A percentile compares a stretch with the other conserved stretches of the same genome.
Conservation (phyloP, 2,888 invertebrate species). For the Pheosia tremula region DNA sequence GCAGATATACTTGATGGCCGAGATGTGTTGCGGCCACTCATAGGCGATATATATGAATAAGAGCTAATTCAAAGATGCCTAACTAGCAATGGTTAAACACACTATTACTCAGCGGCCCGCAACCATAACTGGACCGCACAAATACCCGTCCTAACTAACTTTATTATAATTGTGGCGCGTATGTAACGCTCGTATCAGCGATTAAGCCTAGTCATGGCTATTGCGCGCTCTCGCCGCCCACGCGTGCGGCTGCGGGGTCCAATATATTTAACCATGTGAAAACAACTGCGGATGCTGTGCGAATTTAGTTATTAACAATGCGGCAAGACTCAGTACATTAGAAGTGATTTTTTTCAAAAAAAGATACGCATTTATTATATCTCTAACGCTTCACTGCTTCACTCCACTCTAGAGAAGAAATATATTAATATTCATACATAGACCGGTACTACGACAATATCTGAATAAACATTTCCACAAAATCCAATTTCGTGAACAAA, state of each 20-base stretch:
- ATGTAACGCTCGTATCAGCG: constrained; percentile 17
- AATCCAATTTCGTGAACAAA: background rate
- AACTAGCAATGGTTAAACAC: no score
- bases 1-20: no score
- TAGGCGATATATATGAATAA: no score
- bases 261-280: background rate
- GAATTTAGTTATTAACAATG: background rate
- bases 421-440: no score
- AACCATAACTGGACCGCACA: background rate
- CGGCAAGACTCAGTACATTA: background rate
- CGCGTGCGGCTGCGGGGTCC: background rate
- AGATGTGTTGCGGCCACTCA: no score
- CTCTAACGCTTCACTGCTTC: no score
- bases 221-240: constrained; percentile 10
- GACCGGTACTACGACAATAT: background rate
- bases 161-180: background rate
- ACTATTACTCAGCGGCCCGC: no score
- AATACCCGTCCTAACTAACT: background rate
- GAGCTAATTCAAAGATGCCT: no score
- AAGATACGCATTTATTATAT: no score
- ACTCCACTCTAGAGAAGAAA: no score
- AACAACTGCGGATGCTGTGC: background rate
- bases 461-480: background rate
- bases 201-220: constrained; percentile 44
- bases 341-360: no score